Evolutionary conservation across 2,113 vertebrate genomes (phyloP).

Genomic region (Aptenodytes forsteri): DNA sequence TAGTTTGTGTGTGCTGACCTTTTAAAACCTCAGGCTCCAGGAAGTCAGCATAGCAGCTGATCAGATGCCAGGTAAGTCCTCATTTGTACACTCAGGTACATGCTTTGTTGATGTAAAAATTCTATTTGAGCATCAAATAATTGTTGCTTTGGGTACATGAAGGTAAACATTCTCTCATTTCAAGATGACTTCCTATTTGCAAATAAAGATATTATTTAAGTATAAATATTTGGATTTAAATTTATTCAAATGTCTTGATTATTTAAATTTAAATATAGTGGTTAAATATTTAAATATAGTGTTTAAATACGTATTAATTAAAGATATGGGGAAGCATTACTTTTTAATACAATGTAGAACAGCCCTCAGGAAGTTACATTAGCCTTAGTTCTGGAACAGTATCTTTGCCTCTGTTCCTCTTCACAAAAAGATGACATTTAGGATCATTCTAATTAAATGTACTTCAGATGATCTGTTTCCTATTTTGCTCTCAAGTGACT

Average conservation of each 20-base stretch:
- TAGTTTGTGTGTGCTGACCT: neutral
- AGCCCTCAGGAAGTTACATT: neutral
- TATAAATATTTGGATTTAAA: conserved; percentile 5
- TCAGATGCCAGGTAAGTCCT: neutral
- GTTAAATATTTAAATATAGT: neutral
- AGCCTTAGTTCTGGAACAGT: neutral
- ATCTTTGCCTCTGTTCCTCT: neutral
- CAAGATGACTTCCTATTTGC: neutral
- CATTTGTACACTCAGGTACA: neutral
- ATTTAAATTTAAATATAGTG: neutral
- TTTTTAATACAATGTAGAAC: neutral
- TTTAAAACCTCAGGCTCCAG: neutral
- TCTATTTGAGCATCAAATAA: neutral
- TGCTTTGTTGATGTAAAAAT: neutral
- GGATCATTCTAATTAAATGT: neutral
- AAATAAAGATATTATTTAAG: conserved; percentile 16
- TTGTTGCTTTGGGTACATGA: neutral
- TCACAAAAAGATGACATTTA: neutral
- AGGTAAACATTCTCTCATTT: neutral
- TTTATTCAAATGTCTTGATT: neutral
- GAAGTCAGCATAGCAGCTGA: neutral
- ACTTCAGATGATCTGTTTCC: neutral
- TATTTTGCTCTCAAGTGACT: neutral
- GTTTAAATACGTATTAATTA: neutral
- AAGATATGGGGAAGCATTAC: neutral